Conservation (phyloP, 2,797 vertebrate genomes). For the Crossoptilon crossoptilon region DNA sequence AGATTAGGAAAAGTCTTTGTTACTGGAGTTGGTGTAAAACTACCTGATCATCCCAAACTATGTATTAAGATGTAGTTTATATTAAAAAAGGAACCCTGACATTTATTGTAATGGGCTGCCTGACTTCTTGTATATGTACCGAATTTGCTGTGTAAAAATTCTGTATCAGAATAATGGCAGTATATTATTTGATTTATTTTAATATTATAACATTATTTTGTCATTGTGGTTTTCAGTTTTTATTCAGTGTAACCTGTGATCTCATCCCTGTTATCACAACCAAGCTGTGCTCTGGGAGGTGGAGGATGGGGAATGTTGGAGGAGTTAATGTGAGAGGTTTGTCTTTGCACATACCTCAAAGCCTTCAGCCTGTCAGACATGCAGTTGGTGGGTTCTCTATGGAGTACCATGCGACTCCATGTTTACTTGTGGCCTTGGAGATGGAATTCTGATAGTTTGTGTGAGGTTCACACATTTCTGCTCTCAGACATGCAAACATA, state of each 20-base stretch:
- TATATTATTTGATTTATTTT: conserved; percentile 79
- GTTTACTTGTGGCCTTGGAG: conserved; percentile 47
- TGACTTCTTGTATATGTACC: conserved; percentile 74
- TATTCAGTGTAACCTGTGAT: conserved; percentile 50
- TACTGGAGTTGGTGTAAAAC: conserved; percentile 65
- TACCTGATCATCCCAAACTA: conserved; percentile 55
- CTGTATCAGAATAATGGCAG: conserved; percentile 85
- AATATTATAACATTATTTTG: conserved; percentile 82
- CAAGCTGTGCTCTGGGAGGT: neutral
- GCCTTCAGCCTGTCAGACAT: neutral
- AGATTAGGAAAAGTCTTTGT: conserved; percentile 30
- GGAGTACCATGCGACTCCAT: conserved; percentile 29
- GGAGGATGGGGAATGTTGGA: neutral
- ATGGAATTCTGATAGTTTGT: conserved; percentile 57
- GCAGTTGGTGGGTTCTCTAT: conserved; percentile 35
- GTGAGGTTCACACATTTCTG: conserved; percentile 60
- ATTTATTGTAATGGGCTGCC: conserved; percentile 67
- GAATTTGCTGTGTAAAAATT: conserved; percentile 80
- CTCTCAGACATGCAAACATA: conserved; percentile 55
- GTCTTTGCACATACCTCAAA: conserved; percentile 18
- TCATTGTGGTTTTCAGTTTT: conserved; percentile 69
- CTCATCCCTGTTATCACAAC: neutral
- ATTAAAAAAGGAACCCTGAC: conserved; percentile 69
- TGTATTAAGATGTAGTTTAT: conserved; percentile 72
- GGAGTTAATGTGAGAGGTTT: neutral